Evolutionary conservation across 2,888 invertebrate species (phyloP), one percentile per base, ranked within the genome.

Genomic region (Brachylomia viminalis): DNA sequence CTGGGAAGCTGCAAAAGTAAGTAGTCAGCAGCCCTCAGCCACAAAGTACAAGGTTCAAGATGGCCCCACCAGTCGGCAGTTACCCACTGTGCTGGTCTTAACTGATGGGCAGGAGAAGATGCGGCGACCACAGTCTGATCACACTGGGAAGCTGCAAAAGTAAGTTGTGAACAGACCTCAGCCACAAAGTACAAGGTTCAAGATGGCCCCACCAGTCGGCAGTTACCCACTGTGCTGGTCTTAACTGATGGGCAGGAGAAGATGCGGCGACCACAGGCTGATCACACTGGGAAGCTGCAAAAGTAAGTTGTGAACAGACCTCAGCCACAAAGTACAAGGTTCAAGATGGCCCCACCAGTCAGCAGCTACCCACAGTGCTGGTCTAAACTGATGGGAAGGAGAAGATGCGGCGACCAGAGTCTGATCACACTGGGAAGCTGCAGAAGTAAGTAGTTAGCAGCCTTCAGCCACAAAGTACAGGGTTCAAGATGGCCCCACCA

Each of bases 281-380:
- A 38, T 38, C 38, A 38, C 6, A 38, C 38, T 4, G 38, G 38
- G 38, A 38, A 38, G 38, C 38, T 38, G 38, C 38, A 38, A 6
- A 38, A 38, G 38, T 38, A 38, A 38, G 38, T 38, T 38, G 38
- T n/a, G n/a, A 38, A 38, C 38, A 38, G 6, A 2, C 38, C 73
- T 98, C 98, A 11, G 98, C 98, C 0, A 97, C 97, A 38, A 98
- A 98, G 93, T 98, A 97, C 95, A 97, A 97, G 75, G 97, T 99
- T 0, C 98, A 98, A 84, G 98, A 99, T 83, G 98, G 99, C 2
- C 98, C 99, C 15, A 98, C 99, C 78, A 99, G 99, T 80, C 98
- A 98, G 72, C 99, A 99, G 95, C 95, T 99, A 72, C 99, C 99
- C 0, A 98, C 99, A 0, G 93, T 99, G 7, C 97, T 99, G 79